Evolutionary conservation across 2,113 vertebrate genomes (phyloP).

Genomic region (Neolamprologus ventralis): DNA sequence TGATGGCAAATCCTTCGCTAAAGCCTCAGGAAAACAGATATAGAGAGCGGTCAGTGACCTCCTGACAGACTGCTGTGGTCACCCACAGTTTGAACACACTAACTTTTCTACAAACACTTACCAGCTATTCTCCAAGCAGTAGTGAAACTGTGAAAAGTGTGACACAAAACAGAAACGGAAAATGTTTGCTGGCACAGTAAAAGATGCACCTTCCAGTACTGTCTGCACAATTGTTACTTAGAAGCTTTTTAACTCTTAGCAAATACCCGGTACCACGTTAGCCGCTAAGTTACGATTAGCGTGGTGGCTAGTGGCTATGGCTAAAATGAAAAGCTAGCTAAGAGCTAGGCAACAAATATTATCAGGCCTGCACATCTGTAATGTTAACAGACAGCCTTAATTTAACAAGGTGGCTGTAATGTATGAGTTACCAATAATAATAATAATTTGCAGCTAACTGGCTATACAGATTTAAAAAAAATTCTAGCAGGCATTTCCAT

Average conservation of each 20-base stretch:
- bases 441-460: background rate
- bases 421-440: background rate
- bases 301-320: background rate
- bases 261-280: rapidly evolving
- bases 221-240: background rate
- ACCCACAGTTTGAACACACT: background rate
- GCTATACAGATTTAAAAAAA: background rate
- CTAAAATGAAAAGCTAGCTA: background rate
- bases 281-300: rapidly evolving
- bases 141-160: background rate
- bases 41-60: background rate
- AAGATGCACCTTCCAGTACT: background rate
- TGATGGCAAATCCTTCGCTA: background rate
- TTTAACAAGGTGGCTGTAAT: background rate
- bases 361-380: background rate
- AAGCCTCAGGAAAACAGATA: background rate
- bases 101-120: background rate
- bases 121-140: background rate
- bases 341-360: background rate
- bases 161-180: background rate
- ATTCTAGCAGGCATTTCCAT: background rate
- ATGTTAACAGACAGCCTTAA: background rate
- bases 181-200: background rate
- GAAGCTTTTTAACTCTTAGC: background rate
- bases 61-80: background rate